Percentiles rank a stretch among this genome's conserved stretches.
phyloP scores from a whole-genome alignment of 1,140 invertebrate species.

The Myzus persicae region DNA sequence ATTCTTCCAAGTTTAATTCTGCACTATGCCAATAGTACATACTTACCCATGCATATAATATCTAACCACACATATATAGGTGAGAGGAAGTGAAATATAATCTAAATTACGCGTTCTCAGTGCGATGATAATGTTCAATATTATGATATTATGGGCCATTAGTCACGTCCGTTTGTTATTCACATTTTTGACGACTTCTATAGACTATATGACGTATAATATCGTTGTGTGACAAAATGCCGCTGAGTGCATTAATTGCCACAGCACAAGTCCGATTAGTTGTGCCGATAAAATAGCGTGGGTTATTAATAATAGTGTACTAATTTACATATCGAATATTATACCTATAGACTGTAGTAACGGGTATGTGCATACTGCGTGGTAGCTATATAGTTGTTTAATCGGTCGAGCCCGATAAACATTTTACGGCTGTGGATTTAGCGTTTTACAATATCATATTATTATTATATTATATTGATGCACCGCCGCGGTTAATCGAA shows the following conservation, averaged over 20 bases:
- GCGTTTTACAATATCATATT: background rate
- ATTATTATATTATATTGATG: conserved; percentile 3
- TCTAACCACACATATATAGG: too few species aligned
- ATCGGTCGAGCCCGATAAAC: background rate
- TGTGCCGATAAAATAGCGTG: background rate
- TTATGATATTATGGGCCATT: background rate
- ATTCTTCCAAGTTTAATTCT: too few species aligned
- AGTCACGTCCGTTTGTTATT: background rate
- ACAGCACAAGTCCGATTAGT: background rate
- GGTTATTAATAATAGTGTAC: background rate
- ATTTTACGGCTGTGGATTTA: conserved; percentile 16
- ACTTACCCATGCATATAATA: too few species aligned
- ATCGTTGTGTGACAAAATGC: background rate
- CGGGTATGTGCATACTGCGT: background rate
- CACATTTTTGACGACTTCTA: background rate
- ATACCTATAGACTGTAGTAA: background rate
- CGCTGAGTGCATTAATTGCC: background rate
- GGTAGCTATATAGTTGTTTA: too few species aligned
- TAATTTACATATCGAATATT: background rate
- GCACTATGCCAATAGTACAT: too few species aligned
- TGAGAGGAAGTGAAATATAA: too few species aligned
- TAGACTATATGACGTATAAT: background rate
- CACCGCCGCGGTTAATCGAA: background rate
- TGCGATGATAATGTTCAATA: background rate
- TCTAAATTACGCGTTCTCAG: background rate